Percentiles rank a stretch among this genome's conserved stretches.
phyloP scores from a whole-genome alignment of 2,113 vertebrate species.

The Zosterops lateralis region DNA sequence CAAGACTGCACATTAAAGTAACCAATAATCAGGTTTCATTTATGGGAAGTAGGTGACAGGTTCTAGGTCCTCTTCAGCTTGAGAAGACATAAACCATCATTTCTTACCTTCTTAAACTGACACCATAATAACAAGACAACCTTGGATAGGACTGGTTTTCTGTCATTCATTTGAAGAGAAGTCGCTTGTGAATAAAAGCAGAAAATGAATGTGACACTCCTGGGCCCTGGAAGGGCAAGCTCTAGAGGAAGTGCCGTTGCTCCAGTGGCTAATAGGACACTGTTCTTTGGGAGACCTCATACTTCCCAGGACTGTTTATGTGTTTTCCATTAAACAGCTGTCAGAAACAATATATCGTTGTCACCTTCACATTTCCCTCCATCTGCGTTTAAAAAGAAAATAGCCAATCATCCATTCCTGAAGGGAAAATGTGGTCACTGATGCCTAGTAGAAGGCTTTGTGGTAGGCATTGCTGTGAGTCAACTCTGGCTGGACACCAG shows the following conservation, averaged over 20 bases:
- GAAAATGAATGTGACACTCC: not conserved
- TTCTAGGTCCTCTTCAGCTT: constrained; percentile 17
- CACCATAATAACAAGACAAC: not conserved
- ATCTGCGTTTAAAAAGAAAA: not conserved
- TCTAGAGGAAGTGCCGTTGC: not conserved
- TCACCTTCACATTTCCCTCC: not conserved
- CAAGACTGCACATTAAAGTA: not conserved
- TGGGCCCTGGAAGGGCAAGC: not conserved
- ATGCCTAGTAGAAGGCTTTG: not conserved
- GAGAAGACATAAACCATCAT: not conserved
- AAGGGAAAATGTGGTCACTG: not conserved
- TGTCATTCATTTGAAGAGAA: not conserved
- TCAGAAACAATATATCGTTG: not conserved
- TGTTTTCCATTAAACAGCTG: constrained; percentile 6
- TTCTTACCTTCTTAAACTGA: not conserved
- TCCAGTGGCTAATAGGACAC: not conserved
- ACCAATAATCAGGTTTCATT: not conserved
- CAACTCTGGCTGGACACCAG: not conserved
- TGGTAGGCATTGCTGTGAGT: not conserved
- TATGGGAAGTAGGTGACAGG: not conserved
- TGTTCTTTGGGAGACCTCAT: not conserved
- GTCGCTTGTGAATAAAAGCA: not conserved
- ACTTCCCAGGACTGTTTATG: not conserved
- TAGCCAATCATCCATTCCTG: not conserved
- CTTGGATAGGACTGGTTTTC: not conserved